Conservation (phyloP, 2,113 vertebrate genomes). For the Tringa solitaria region DNA sequence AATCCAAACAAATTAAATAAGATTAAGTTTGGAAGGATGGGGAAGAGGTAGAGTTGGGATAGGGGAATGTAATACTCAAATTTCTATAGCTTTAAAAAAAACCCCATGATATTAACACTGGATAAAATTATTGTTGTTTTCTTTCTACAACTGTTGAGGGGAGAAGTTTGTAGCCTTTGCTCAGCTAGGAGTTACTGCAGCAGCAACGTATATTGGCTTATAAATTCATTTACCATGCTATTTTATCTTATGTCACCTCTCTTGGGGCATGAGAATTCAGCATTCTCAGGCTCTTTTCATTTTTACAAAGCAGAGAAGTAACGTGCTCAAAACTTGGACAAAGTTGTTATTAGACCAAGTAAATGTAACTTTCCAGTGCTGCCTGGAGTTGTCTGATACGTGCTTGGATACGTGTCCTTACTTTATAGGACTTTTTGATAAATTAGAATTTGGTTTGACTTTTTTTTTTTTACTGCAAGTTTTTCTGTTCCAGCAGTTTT, state of each 20-base stretch:
- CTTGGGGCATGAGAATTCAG: background rate
- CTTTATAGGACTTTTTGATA: background rate
- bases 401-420: background rate
- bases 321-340: background rate
- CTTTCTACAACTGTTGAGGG: background rate
- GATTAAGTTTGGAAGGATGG: background rate
- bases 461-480: background rate
- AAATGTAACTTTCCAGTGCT: background rate
- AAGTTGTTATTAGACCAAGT: background rate
- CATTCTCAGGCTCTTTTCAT: background rate
- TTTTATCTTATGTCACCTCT: background rate
- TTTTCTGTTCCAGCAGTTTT: constrained; percentile 61
- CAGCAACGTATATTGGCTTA: background rate
- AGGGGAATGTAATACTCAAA: background rate
- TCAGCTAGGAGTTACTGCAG: background rate
- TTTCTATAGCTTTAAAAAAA: background rate
- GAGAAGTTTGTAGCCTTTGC: background rate
- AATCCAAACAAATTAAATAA: background rate
- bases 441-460: no score
- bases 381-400: background rate
- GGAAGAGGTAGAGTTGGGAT: background rate
- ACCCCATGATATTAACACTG: background rate
- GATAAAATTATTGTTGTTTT: background rate
- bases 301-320: constrained; percentile 27
- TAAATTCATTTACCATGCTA: background rate